Evolutionary conservation across 2,797 vertebrate genomes (phyloP).

Genomic region (Siniperca obscura): DNA sequence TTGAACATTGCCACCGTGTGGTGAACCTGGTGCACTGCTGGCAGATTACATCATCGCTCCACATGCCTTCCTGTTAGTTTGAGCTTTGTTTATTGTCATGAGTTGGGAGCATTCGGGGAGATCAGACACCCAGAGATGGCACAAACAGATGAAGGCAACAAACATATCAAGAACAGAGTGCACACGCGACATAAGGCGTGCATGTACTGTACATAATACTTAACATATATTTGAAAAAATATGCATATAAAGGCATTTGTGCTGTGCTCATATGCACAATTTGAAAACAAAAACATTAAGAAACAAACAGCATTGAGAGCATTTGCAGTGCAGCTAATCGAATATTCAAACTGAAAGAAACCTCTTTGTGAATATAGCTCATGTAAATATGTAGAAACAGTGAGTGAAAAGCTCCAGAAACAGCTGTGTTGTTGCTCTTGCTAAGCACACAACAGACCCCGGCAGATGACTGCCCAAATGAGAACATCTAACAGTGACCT

Average conservation of each 20-base stretch:
- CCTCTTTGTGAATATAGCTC: background rate
- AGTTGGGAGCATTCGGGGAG: background rate
- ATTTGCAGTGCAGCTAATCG: conserved; percentile 17
- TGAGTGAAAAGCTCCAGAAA: conserved; percentile 1
- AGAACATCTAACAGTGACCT: conserved; percentile 43
- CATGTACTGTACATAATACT: background rate
- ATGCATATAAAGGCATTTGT: background rate
- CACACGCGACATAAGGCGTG: background rate
- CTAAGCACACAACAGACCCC: conserved; percentile 23
- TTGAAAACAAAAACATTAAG: background rate
- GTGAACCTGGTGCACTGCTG: conserved; percentile 30
- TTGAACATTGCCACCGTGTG: conserved; percentile 65
- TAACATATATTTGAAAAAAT: background rate
- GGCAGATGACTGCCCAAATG: conserved; percentile 44
- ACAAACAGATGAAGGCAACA: background rate
- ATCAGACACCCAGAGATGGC: background rate
- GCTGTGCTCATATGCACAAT: background rate
- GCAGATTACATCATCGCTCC: conserved; percentile 40
- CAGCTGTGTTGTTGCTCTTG: conserved; percentile 44
- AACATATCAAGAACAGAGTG: background rate
- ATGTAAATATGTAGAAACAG: conserved; percentile 31
- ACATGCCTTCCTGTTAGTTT: background rate
- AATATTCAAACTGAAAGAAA: conserved; percentile 15
- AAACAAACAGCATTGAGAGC: background rate
- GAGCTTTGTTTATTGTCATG: background rate